These are phyloP conservation scores for Encarsia formosa DNA, from an alignment of 2,888 invertebrate genomes.

Conservation along the genomic window DNA sequence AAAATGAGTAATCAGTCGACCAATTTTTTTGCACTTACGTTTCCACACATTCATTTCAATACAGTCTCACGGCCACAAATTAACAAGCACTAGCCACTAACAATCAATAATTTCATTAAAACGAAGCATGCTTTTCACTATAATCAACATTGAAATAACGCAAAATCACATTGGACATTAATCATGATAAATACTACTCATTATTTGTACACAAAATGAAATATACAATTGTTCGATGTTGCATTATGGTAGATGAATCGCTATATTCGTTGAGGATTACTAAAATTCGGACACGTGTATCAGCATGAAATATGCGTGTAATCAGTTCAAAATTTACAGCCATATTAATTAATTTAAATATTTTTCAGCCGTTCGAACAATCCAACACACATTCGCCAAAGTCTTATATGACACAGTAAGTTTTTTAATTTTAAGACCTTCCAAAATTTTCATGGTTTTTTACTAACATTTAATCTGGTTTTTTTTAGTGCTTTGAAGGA, in stretches of 20 bases:
- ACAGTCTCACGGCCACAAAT: too few relatives aligned
- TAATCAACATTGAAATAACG: too few relatives aligned
- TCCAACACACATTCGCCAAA: slow-evolving; percentile 64
- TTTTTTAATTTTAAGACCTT: slow-evolving; percentile 28
- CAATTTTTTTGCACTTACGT: too few relatives aligned
- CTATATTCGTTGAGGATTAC: background rate
- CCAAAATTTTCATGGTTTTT: background rate
- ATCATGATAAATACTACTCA: too few relatives aligned
- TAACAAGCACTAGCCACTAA: too few relatives aligned
- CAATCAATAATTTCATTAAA: too few relatives aligned
- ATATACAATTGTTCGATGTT: background rate
- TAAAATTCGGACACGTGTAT: slow-evolving; percentile 9
- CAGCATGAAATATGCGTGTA: slow-evolving; percentile 12
- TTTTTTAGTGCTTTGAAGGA: slow-evolving; percentile 71
- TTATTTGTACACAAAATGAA: too few relatives aligned
- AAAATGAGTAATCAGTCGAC: too few relatives aligned
- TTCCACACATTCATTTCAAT: too few relatives aligned
- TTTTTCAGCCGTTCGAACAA: slow-evolving; percentile 64
- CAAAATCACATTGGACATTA: too few relatives aligned
- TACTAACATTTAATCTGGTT: slow-evolving; percentile 18
- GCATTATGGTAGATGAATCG: background rate
- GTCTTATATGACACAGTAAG: slow-evolving; percentile 80
- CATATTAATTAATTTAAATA: slow-evolving; percentile 3
- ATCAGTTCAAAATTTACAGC: background rate
- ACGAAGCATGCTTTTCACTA: too few relatives aligned